Base-by-base conservation (phyloP, 2,888 invertebrate species). In the Drosophila recens region DNA sequence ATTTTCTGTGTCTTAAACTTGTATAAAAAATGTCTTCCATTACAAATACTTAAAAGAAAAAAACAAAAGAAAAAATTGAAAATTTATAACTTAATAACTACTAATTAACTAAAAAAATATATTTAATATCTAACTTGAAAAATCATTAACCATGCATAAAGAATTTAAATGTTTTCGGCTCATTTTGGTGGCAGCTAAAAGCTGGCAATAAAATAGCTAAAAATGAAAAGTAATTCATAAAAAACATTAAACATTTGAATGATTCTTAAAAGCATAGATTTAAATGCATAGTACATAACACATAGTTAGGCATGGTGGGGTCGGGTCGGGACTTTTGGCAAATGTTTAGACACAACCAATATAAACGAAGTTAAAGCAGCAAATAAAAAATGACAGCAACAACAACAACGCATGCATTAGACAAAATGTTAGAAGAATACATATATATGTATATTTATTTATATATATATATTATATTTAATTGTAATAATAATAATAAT, bases 1-100 rank as follows among this genome's bases (percentile, higher is more conserved):
- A 91, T 91, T 92, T 92, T 92, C 92, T 92, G 92, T 92, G 92
- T 92, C 92, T 92, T 92, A 92, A 92, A 92, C 92, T 92, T 92
- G 92, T 92, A 92, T 92, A 92, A 92, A 91, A 89, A 90, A 91
- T 92, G 92, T 92, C 92, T 92, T 92, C 92, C 92, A 92, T 92
- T 92, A 92, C 88, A 88, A 91, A 91, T 91, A 91, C 88, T 90
- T 86, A 90, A 87, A 84, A 58, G 72, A 78, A 68, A 20, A 76
- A 61, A 74, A 27, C 27, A 27, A 71, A 65, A 59, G 38, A 67
- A 67, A 63, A 62, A 62, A 40, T 49, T 10, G 34, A 67, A 69
- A 66, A 84, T 73, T 78, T 71, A 82, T 74, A 73, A 75, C 74
- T 83, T 74, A 80, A 80, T 77, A 74, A 74, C 80, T 82, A 86